These are phyloP conservation scores for Onchidella celtica DNA, from an alignment of 2,888 invertebrate species.

Conservation along the genomic window DNA sequence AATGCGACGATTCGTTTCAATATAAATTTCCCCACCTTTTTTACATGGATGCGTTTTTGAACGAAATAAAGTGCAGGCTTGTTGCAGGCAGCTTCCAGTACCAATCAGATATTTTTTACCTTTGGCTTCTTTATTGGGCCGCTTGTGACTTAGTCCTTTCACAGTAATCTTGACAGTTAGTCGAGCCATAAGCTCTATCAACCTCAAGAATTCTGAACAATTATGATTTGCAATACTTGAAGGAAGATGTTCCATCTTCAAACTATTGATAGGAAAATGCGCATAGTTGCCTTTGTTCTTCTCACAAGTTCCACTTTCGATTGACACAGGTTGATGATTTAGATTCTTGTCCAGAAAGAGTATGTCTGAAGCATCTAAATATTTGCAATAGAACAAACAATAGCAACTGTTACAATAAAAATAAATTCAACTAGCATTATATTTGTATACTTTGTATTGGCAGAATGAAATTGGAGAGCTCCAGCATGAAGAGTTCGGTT, in stretches of 20 bases:
- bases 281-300: conserved; percentile 39
- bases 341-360: too few relatives aligned
- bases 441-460: too few relatives aligned
- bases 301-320: too few relatives aligned
- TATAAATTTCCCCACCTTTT: neutral
- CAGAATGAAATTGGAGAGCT: too few relatives aligned
- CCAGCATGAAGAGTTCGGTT: too few relatives aligned
- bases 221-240: neutral
- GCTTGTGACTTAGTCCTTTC: neutral
- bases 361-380: too few relatives aligned
- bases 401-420: too few relatives aligned
- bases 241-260: conserved; percentile 6
- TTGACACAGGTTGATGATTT: too few relatives aligned
- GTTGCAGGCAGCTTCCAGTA: neutral
- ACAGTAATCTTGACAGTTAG: conserved; percentile 16
- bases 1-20: conserved; percentile 31
- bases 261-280: neutral
- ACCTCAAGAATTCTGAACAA: neutral
- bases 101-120: neutral
- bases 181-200: neutral
- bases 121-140: neutral
- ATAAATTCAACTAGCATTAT: too few relatives aligned
- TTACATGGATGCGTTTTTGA: neutral
- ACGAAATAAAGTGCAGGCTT: neutral
- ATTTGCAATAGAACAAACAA: too few relatives aligned